Conservation (phyloP, 2,113 vertebrate genomes). For the Paralichthys olivaceus region DNA sequence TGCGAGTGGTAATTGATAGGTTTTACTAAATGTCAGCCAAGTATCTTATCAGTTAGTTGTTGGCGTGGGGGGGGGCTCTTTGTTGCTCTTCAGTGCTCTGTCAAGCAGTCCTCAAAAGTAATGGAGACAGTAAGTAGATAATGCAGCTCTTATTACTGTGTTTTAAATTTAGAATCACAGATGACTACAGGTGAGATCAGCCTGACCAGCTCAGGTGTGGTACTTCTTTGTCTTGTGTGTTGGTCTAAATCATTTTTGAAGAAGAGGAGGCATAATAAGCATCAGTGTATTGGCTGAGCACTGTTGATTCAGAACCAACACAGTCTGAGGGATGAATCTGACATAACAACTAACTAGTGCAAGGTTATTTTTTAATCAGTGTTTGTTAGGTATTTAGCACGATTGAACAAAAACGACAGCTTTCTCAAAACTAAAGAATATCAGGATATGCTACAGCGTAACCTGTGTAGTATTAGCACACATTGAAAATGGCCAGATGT, state of each 20-base stretch:
- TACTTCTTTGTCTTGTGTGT: not conserved
- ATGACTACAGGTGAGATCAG: slow-evolving; percentile 16
- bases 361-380: no score
- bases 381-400: no score
- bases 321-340: not conserved
- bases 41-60: slow-evolving; percentile 43
- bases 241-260: not conserved
- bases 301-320: no score
- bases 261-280: not conserved
- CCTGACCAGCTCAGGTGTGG: not conserved
- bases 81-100: slow-evolving; percentile 17
- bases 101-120: slow-evolving; percentile 22
- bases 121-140: slow-evolving; percentile 45
- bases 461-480: not conserved
- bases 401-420: no score
- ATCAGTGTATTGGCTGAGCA: not conserved
- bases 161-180: slow-evolving; percentile 37
- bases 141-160: slow-evolving; percentile 41
- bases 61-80: not conserved
- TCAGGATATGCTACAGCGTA: no score
- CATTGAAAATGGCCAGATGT: not conserved
- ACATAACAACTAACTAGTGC: no score
- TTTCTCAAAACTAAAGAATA: no score
- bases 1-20: slow-evolving; percentile 34
- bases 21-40: slow-evolving; percentile 54